Evolutionary conservation across 2,113 vertebrate genomes (phyloP), one percentile per base, ranked within the genome.

Genomic region (Podiceps cristatus): DNA sequence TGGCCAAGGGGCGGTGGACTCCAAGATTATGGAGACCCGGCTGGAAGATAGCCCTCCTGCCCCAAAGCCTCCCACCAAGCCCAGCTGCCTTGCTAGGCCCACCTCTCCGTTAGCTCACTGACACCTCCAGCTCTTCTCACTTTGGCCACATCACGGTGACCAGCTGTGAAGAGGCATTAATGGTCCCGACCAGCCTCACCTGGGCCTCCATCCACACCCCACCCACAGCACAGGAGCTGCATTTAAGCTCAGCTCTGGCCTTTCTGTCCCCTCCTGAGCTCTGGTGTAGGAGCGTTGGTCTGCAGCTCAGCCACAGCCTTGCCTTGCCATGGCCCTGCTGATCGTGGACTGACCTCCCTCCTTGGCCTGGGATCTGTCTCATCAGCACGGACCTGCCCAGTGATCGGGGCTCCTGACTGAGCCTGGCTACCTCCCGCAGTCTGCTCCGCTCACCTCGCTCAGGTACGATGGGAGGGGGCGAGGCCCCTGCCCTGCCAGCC

Each of bases 241-340:
- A 85, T 60, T 92, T 89, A 81, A 92, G 52, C 69, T 60, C 45
- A 45, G 69, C 29, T 74, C 16, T 44, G n/a, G 40, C 10, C 2
- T 1, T 6, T 11, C 0, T 1, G 0, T 1, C 1, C 2, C 2
- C 25, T 17, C 9, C 4, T 14, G 10, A 67, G 31, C 29, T 40
- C 4, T 1, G 10, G 7, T 3, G n/a, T 7, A 19, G 49, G 4
- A 20, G 5, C 2, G 31, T 1, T 52, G 31, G 28, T 66, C 35
- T 67, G 18, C 2, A 44, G 83, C 27, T 87, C 23, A 13, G 59
- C 29, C 10, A 4, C 7, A 40, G 31, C 18, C 8, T 3, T 5
- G 4, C 11, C 56, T 71, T 35, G n/a, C 9, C 3, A 7, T 3
- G 6, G 56, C 35, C 24, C 17, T 33, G 27, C 52, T 73, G n/a